Evolutionary conservation across 30 jellyfish, hydroid and myxozoan genomes (phyloP).

Genomic region (Hydra vulgaris): DNA sequence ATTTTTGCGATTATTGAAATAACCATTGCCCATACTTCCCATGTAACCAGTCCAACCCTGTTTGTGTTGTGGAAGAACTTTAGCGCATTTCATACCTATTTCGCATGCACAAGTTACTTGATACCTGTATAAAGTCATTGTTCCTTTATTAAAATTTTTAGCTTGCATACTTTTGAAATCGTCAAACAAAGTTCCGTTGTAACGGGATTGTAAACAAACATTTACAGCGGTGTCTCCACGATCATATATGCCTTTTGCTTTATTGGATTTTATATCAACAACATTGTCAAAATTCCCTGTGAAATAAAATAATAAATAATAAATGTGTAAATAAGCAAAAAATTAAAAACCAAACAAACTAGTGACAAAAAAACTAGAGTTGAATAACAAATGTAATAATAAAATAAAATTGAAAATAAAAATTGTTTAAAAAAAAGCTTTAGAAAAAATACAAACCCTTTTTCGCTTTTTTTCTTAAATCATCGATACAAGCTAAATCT

Average conservation of each 20-base stretch:
- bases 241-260: constrained; percentile 54
- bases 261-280: constrained; percentile 33
- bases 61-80: constrained; percentile 61
- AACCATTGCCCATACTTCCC: constrained; percentile 91
- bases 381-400: too few relatives aligned
- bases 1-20: constrained; percentile 26
- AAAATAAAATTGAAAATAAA: neutral
- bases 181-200: constrained; percentile 41
- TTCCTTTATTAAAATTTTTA: constrained; percentile 58
- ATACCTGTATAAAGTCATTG: constrained; percentile 65
- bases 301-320: too few relatives aligned
- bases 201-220: constrained; percentile 42
- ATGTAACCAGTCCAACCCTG: constrained; percentile 98
- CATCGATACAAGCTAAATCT: constrained; percentile 60
- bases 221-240: constrained; percentile 95
- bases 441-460: constrained; percentile 30
- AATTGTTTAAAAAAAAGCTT: neutral
- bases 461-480: constrained; percentile 46
- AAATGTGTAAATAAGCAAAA: too few relatives aligned
- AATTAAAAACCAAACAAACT: too few relatives aligned
- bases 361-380: too few relatives aligned
- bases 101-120: constrained; percentile 64
- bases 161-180: constrained; percentile 58
- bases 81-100: constrained; percentile 48
- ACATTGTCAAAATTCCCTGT: constrained; percentile 45